Conservation (phyloP, 2,888 invertebrate genomes). For the Agriopis aurantiaria region DNA sequence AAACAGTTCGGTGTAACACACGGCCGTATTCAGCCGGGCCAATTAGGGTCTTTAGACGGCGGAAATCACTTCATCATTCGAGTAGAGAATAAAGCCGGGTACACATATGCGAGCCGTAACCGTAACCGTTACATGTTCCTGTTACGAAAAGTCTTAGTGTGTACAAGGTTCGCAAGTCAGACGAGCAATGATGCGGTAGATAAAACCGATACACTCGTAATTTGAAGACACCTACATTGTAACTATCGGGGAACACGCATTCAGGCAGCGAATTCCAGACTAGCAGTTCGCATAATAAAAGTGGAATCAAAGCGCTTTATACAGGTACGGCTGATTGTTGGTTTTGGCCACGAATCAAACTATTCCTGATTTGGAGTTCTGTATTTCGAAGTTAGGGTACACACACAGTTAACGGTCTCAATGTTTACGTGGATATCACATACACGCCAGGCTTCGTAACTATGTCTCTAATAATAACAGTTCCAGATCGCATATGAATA, state of each 20-base stretch:
- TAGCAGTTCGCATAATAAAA: too few relatives aligned
- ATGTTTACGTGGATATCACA: too few relatives aligned
- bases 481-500: neutral
- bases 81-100: slow-evolving; percentile 31
- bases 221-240: too few relatives aligned
- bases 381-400: too few relatives aligned
- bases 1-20: slow-evolving; percentile 48
- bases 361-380: neutral
- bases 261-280: too few relatives aligned
- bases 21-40: slow-evolving; percentile 46
- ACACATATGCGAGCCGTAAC: neutral
- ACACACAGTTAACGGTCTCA: too few relatives aligned
- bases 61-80: slow-evolving; percentile 61
- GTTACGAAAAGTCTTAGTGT: neutral
- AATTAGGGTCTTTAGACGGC: slow-evolving; percentile 57
- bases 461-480: neutral
- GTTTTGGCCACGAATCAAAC: neutral
- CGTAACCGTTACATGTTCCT: neutral
- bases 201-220: too few relatives aligned
- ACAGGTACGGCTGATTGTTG: neutral
- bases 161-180: too few relatives aligned
- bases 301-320: neutral
- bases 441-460: too few relatives aligned
- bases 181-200: too few relatives aligned
- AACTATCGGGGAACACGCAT: too few relatives aligned